Conservation (phyloP, 2,888 invertebrate species). For the Apamea sordens region DNA sequence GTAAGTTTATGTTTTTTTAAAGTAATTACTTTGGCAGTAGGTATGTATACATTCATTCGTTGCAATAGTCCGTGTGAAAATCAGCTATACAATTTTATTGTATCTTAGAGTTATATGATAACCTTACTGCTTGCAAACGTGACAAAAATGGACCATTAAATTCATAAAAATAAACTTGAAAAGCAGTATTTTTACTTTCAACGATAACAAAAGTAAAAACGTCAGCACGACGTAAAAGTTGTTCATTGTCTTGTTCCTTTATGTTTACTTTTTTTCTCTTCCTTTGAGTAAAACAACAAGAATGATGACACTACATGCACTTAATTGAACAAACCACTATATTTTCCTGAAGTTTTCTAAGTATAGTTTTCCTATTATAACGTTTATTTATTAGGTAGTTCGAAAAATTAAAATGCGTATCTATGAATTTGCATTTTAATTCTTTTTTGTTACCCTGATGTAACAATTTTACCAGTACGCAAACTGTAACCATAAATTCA, state of each 20-base stretch:
- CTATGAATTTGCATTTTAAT: no score
- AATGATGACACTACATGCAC: background rate
- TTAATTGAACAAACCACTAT: slow-evolving; percentile 24
- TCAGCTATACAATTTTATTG: background rate
- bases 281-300: slow-evolving; percentile 14
- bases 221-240: background rate
- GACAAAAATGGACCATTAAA: background rate
- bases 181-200: background rate
- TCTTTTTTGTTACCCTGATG: no score
- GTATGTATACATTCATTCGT: background rate
- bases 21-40: background rate
- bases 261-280: background rate
- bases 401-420: background rate
- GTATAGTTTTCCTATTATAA: background rate
- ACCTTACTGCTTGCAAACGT: no score
- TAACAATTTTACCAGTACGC: no score
- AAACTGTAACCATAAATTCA: no score
- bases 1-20: background rate
- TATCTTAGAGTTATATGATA: background rate
- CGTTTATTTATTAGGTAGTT: background rate
- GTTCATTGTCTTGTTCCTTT: background rate
- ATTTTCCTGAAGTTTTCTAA: background rate
- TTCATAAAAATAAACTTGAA: background rate
- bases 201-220: background rate
- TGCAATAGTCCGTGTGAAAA: background rate